phyloP scores from a whole-genome alignment of 2,797 vertebrate genomes.

The Pseudochirops corinnae region DNA sequence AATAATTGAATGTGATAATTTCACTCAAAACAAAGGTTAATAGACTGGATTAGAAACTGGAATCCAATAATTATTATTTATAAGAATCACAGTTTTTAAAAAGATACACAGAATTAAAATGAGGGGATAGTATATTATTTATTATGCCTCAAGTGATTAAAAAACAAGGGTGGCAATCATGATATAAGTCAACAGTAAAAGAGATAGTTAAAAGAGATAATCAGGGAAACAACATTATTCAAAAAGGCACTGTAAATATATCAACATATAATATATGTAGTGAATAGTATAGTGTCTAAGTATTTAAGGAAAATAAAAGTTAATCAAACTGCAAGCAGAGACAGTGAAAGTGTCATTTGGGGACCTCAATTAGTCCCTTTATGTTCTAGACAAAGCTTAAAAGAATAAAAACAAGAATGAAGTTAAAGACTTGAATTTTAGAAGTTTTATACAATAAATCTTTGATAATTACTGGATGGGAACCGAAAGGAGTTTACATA shows the following conservation, averaged over 20 bases:
- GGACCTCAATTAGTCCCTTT: background rate
- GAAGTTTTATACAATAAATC: background rate
- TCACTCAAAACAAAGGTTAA: background rate
- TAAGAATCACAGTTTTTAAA: background rate
- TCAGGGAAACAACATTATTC: background rate
- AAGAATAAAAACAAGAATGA: background rate
- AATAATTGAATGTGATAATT: background rate
- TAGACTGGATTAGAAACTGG: background rate
- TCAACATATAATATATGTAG: background rate
- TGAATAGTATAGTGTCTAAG: background rate
- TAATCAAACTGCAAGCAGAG: background rate
- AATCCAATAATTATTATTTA: background rate
- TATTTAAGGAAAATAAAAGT: background rate
- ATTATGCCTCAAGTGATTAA: background rate
- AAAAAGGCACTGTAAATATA: background rate
- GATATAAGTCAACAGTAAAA: background rate
- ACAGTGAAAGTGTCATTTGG: background rate
- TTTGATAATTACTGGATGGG: background rate
- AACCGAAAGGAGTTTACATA: background rate
- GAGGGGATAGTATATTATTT: background rate
- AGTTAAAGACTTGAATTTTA: background rate
- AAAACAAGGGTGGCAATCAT: background rate
- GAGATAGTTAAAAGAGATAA: background rate
- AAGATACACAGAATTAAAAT: background rate
- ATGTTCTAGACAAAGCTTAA: background rate